Conservation (phyloP, 1,140 invertebrate species). For the Dufourea novaeangliae region DNA sequence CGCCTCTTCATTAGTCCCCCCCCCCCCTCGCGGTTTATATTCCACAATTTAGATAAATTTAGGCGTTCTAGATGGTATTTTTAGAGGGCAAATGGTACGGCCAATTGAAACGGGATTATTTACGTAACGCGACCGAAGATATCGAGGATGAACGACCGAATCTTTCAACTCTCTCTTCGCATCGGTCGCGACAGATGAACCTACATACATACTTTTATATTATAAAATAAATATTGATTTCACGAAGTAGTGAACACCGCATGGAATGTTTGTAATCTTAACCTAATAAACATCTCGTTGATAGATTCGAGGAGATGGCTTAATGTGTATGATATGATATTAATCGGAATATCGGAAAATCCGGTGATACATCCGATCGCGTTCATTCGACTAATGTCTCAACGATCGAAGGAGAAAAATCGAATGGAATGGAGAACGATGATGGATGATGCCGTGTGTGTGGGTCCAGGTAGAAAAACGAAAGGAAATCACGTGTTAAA, state of each 20-base stretch:
- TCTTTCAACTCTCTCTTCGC: no score
- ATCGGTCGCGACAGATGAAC: no score
- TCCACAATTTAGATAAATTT: neutral
- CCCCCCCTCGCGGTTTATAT: neutral
- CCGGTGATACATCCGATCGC: neutral
- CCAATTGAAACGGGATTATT: conserved; percentile 20
- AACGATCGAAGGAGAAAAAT: neutral
- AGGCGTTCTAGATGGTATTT: conserved; percentile 12
- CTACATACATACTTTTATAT: no score
- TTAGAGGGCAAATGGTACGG: neutral
- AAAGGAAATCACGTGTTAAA: conserved; percentile 5
- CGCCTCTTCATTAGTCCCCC: no score
- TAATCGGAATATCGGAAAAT: no score
- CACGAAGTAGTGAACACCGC: no score
- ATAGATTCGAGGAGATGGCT: no score
- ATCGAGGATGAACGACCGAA: neutral
- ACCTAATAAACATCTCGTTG: no score
- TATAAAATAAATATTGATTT: no score
- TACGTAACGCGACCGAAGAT: conserved; percentile 11
- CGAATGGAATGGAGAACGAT: neutral
- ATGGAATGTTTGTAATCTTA: no score
- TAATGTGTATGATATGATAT: no score
- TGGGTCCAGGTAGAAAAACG: neutral
- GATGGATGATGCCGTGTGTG: conserved; percentile 2
- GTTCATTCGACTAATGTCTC: neutral